These are phyloP conservation scores for Sphyrna mokarran DNA, from an alignment of 2,113 vertebrate genomes.

Conservation along the genomic window DNA sequence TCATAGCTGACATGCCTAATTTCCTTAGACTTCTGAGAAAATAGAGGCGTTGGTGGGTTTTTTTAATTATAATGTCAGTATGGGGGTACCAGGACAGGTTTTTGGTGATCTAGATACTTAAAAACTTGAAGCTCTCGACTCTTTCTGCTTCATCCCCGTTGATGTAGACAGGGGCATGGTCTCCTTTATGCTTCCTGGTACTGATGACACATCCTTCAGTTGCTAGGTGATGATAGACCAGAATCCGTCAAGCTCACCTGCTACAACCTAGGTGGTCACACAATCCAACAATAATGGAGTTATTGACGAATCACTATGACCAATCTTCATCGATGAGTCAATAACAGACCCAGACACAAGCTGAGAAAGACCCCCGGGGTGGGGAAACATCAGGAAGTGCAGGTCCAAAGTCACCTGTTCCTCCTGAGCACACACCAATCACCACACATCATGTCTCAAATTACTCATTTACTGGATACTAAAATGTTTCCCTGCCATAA, in stretches of 20 bases:
- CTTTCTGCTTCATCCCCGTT: too few species aligned
- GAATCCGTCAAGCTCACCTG: background rate
- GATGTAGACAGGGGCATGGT: too few species aligned
- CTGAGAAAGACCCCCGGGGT: background rate
- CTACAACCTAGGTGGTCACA: background rate
- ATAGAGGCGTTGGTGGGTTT: too few species aligned
- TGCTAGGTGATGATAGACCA: background rate
- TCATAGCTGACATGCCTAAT: too few species aligned
- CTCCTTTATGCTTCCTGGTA: too few species aligned
- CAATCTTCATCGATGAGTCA: background rate
- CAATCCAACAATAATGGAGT: background rate
- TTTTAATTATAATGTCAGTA: too few species aligned
- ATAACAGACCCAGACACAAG: background rate
- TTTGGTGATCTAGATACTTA: too few species aligned
- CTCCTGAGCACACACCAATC: background rate
- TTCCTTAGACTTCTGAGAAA: too few species aligned
- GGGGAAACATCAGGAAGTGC: too few species aligned
- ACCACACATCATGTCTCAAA: background rate
- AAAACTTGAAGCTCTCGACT: too few species aligned
- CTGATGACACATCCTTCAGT: background rate
- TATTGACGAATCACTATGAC: background rate
- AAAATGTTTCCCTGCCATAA: background rate
- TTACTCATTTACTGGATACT: background rate
- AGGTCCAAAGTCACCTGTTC: background rate
- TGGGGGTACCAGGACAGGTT: too few species aligned